Evolutionary conservation across 2,113 vertebrate genomes (phyloP).

Genomic region (Pterocles orientalis): DNA sequence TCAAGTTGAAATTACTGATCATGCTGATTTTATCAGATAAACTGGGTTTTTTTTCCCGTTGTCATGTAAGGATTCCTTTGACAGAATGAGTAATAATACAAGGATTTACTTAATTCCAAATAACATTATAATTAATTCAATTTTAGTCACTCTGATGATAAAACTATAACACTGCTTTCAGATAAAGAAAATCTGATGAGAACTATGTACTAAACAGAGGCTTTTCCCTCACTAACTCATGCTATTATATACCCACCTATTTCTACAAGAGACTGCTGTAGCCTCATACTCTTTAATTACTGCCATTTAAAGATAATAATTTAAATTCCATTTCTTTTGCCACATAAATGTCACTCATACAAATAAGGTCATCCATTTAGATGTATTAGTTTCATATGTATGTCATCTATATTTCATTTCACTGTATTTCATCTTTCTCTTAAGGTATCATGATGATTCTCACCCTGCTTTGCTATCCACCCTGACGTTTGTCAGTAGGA

Average conservation of each 20-base stretch:
- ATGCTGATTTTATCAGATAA: constrained; percentile 53
- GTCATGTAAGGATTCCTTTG: constrained; percentile 37
- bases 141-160: constrained; percentile 60
- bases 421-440: background rate
- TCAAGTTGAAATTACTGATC: constrained; percentile 30
- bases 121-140: constrained; percentile 58
- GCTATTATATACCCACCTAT: background rate
- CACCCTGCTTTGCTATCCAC: background rate
- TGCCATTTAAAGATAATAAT: constrained; percentile 26
- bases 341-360: background rate
- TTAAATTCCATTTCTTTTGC: constrained; percentile 30
- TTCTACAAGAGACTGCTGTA: background rate
- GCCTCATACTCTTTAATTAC: background rate
- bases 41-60: background rate
- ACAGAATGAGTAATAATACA: constrained; percentile 52
- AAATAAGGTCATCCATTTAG: constrained; percentile 34
- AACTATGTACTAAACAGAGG: constrained; percentile 13
- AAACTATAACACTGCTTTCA: constrained; percentile 18
- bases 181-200: constrained; percentile 54
- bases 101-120: constrained; percentile 54
- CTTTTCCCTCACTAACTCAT: constrained; percentile 1
- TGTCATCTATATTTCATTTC: background rate
- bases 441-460: background rate
- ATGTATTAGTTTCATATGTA: background rate
- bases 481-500: background rate